phyloP scores from a whole-genome alignment of 2,888 invertebrate genomes.

The Leptothorax acervorum region DNA sequence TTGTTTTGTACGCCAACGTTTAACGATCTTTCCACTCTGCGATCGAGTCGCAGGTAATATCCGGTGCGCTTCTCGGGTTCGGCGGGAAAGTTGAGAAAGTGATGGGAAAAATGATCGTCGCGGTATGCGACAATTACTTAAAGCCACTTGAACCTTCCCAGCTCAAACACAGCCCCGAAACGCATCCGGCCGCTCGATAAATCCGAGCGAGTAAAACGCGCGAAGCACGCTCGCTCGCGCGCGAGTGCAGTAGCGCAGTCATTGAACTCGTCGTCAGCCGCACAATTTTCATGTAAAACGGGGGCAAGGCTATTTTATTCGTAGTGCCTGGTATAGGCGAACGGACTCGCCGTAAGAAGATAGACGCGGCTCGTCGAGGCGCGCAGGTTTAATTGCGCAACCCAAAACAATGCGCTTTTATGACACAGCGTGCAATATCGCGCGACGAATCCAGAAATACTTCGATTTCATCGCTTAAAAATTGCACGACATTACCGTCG shows the following conservation, averaged over 20 bases:
- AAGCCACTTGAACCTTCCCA: not conserved
- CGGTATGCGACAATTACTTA: slow-evolving; percentile 15
- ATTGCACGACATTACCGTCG: not conserved
- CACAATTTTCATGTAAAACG: slow-evolving; percentile 61
- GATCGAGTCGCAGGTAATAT: not conserved
- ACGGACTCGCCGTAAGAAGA: slow-evolving; percentile 21
- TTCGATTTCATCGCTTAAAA: slow-evolving; percentile 7
- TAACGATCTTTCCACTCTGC: slow-evolving; percentile 24
- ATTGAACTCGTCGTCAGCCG: slow-evolving; percentile 51
- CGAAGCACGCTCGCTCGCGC: not conserved
- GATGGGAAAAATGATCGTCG: not conserved
- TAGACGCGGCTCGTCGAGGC: slow-evolving; percentile 37
- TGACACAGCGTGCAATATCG: slow-evolving; percentile 28
- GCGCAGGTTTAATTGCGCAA: slow-evolving; percentile 49
- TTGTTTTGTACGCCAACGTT: slow-evolving; percentile 32
- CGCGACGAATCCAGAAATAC: not conserved
- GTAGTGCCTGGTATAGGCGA: slow-evolving; percentile 47
- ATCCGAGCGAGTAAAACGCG: slow-evolving; percentile 33
- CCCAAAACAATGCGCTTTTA: slow-evolving; percentile 37
- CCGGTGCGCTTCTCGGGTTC: not conserved
- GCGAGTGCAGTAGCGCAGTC: slow-evolving; percentile 50
- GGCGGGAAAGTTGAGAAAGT: slow-evolving; percentile 3
- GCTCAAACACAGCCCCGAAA: not conserved
- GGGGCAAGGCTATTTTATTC: slow-evolving; percentile 61
- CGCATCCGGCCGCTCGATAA: slow-evolving; percentile 29